Conservation (phyloP, 2,888 invertebrate species). For the Leptura quadrifasciata region DNA sequence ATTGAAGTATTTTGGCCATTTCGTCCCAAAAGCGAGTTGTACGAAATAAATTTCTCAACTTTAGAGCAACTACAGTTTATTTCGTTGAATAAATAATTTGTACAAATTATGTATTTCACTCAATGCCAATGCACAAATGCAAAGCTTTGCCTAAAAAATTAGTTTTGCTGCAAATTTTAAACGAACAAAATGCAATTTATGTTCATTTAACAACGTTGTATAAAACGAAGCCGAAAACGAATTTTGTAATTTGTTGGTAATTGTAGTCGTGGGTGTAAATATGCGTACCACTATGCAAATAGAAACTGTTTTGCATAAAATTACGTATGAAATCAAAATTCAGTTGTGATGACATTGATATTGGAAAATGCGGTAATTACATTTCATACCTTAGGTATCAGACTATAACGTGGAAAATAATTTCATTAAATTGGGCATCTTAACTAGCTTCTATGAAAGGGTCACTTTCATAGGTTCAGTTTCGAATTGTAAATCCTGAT, state of each 20-base stretch:
- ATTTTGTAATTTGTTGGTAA: constrained; percentile 23
- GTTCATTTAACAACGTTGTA: not conserved
- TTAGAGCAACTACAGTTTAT: constrained; percentile 11
- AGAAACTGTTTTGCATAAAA: not conserved
- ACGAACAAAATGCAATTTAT: constrained; percentile 7
- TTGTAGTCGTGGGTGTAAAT: constrained; percentile 2
- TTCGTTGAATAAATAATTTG: constrained; percentile 1
- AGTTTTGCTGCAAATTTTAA: constrained; percentile 1
- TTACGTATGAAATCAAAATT: not conserved
- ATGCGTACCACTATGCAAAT: not conserved
- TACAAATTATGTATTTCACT: not conserved
- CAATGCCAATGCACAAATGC: not conserved
- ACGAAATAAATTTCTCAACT: constrained; percentile 3
- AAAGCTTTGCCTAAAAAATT: not conserved
- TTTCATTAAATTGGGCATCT: too few relatives aligned
- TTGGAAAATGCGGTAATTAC: not conserved
- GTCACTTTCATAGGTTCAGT: too few relatives aligned
- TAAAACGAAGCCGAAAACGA: constrained; percentile 2
- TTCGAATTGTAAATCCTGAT: too few relatives aligned
- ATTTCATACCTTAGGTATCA: too few relatives aligned
- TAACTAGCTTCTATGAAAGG: too few relatives aligned
- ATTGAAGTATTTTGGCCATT: constrained; percentile 45
- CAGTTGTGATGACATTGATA: not conserved
- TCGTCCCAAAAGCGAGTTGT: constrained; percentile 8
- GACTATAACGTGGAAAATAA: too few relatives aligned